Base-by-base conservation (phyloP, 2,888 invertebrate species). In the Malacosoma neustria region DNA sequence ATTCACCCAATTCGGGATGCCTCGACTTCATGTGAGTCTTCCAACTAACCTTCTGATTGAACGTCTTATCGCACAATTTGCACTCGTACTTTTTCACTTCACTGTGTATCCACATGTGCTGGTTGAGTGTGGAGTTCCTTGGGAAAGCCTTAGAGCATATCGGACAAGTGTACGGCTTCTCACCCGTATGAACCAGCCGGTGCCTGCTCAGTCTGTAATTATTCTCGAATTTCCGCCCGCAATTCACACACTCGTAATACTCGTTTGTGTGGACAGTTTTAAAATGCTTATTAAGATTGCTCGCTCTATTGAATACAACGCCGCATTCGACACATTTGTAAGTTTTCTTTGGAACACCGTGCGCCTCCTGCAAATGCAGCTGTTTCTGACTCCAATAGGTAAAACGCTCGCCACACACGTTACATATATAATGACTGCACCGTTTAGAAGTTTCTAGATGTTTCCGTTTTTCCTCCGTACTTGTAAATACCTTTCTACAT, bases 131-230 rank as follows among this genome's bases (percentile, higher is more conserved):
- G n/a, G 69, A 69, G 43, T 74, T 75, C 12, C 75, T 57, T 1
- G 66, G 59, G 45, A 81, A 82, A 1, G 58, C 51, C 38, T 87
- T 87, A 0, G 69, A 50, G 38, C 88, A 88, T 1, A 79, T 64
- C n/a, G 63, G 58, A 42, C 88, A 88, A 9, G 67, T 55, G 38
- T 76, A 87, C 1, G 72, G 61, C 41, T 81, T 85, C 35, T 76
- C 76, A 5, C 75, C 79, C 0, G 84, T 81, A 46, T 88, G 87
- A 1, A 71, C 69, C 1, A 82, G 65, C 58, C 72, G 61, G 42
- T 88, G 88, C 9, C 74, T 72, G 5, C 75, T 67, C n/a, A 88
- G 51, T 36, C 61, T 63, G 11, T 77, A 66, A 38, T 81, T 81
- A 0, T 65, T 64, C 33, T 70, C 75, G 41, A 87, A 88, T 42